Conservation (phyloP, 2,113 vertebrate genomes). For the Eptesicus fuscus region DNA sequence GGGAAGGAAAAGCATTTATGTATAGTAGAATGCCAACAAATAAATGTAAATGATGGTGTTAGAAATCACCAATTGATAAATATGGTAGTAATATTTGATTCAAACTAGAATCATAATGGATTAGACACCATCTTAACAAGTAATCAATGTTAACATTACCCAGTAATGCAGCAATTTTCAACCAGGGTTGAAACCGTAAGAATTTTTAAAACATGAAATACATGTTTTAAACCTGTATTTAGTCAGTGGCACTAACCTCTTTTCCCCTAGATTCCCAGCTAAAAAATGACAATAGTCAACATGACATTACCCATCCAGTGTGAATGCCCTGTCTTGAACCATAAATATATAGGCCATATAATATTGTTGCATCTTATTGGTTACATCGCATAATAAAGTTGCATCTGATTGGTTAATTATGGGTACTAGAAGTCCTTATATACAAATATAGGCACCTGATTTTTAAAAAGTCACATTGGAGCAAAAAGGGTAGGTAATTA, state of each 20-base stretch:
- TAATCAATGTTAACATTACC: background rate
- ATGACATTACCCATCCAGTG: background rate
- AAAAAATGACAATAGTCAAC: background rate
- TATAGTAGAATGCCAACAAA: background rate
- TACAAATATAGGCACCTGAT: background rate
- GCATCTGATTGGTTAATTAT: background rate
- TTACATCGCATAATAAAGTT: background rate
- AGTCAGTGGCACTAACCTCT: background rate
- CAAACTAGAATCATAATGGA: background rate
- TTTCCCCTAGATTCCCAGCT: background rate
- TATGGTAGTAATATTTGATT: background rate
- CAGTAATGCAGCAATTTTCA: background rate
- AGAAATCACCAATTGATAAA: background rate
- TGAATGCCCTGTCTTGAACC: background rate
- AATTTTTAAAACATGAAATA: background rate
- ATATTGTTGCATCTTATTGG: background rate
- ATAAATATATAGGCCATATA: background rate
- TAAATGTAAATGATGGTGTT: background rate
- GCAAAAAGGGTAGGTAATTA: background rate
- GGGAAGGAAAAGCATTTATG: background rate
- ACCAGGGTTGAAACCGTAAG: background rate
- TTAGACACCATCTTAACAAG: background rate
- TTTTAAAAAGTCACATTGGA: background rate
- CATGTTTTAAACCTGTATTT: background rate
- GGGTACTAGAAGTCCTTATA: background rate